Base-by-base conservation (phyloP, 2,113 vertebrate genomes). In the Sporophila hypoxantha region DNA sequence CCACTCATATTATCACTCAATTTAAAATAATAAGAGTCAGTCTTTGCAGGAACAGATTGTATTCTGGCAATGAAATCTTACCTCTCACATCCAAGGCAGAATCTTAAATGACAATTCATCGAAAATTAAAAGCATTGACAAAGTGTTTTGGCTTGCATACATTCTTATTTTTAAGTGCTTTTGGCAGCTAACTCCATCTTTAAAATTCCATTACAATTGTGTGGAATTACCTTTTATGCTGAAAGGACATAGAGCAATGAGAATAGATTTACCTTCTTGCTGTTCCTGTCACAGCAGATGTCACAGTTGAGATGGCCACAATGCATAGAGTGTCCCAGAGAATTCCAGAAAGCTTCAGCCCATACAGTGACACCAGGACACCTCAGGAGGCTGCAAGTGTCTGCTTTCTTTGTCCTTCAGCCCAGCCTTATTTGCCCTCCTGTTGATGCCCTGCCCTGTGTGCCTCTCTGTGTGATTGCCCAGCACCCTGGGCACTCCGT, bases 311-410 rank as follows among this genome's bases (percentile, higher is more conserved):
- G 56, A 34, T 2, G 3, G 56, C n/a, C n/a, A 34, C n/a, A 7
- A 57, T 4, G 7, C 21, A 6, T 4, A 57, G 55, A 34, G 10
- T 34, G 8, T 11, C 22, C 22, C 56, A 25, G 3, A 57, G n/a
- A 36, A 36, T 6, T 11, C 18, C 56, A 57, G n/a, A 25, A 36
- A 14, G 22, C 22, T 34, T 15, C 55, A 34, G 22, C 22, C 55
- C n/a, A 23, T 2, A n/a, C n/a, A 25, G 14, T 0, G 16, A 8
- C 22, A 25, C n/a, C 55, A 10, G 0, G 0, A 0, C 55, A 5
- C n/a, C 7, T 34, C n/a, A 34, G n/a, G 2, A 34, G 14, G n/a
- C n/a, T 57, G 13, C 21, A 34, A 57, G 6, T 7, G 4, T 4
- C n/a, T 57, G 55, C n/a, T 15, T 6, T 5, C 10, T 10, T 11